Evolutionary conservation across 2,797 vertebrate genomes (phyloP).

Genomic region (Lacerta agilis): DNA sequence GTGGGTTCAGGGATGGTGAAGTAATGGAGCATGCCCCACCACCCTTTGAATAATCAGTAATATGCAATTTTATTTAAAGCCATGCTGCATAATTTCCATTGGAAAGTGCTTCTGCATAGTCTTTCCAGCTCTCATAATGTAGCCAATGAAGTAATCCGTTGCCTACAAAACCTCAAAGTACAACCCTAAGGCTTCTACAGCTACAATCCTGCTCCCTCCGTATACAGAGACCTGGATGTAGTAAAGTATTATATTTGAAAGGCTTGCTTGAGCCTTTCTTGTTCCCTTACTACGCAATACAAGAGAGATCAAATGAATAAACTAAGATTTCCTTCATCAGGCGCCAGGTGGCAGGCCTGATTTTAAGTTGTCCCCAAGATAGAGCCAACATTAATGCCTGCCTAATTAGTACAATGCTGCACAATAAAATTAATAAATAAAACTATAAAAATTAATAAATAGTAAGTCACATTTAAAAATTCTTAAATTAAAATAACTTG

Average conservation of each 20-base stretch:
- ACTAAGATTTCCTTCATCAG: background rate
- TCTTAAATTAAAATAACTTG: background rate
- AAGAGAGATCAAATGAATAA: background rate
- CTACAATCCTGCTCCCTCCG: background rate
- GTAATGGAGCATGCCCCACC: background rate
- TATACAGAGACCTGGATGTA: background rate
- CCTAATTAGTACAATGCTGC: background rate
- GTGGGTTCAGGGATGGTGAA: conserved; percentile 5
- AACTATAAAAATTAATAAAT: no score
- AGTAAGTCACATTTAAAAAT: conserved; percentile 9
- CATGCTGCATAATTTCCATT: background rate
- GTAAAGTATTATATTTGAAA: background rate
- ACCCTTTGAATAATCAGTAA: background rate
- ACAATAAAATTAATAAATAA: no score
- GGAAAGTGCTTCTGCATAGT: background rate
- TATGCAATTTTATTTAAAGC: background rate
- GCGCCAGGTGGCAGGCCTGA: background rate
- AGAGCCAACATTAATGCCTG: background rate
- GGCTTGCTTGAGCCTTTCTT: background rate
- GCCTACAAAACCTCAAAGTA: background rate
- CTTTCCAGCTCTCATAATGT: background rate
- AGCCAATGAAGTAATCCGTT: background rate
- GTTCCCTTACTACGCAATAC: background rate
- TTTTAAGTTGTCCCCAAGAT: background rate
- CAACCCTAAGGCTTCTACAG: background rate